Conservation (phyloP, 2,888 invertebrate species). For the Danaus chrysippus region DNA sequence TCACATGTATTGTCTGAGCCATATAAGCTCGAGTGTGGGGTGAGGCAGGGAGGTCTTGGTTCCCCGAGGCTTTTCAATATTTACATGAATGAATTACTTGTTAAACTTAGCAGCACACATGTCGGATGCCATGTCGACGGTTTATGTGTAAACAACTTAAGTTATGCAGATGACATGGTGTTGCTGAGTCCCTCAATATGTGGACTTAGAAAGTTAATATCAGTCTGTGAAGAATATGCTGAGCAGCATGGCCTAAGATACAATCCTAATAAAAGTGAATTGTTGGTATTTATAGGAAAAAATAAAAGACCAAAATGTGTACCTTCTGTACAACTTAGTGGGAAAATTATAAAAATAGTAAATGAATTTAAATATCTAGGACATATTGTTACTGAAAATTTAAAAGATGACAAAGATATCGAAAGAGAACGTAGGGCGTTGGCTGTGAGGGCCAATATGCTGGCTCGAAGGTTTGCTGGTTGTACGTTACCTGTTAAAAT, state of each 20-base stretch:
- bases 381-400: too few species aligned
- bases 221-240: too few species aligned
- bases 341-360: too few species aligned
- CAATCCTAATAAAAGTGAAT: too few species aligned
- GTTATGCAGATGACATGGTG: conserved; percentile 14
- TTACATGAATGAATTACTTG: conserved; percentile 15
- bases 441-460: neutral
- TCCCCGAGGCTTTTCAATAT: conserved; percentile 11
- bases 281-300: too few species aligned
- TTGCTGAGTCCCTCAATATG: conserved; percentile 8
- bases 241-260: too few species aligned
- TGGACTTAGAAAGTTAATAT: conserved; percentile 5
- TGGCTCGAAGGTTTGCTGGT: neutral
- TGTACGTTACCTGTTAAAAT: neutral
- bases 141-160: conserved; percentile 15
- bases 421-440: too few species aligned
- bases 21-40: conserved; percentile 2
- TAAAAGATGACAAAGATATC: too few species aligned
- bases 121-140: too few species aligned
- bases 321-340: too few species aligned
- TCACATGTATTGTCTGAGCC: conserved; percentile 5
- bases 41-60: conserved; percentile 9
- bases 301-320: too few species aligned
- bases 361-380: too few species aligned
- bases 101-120: conserved; percentile 13